phyloP scores from a whole-genome alignment of 1,140 invertebrate species.

The Macrobrachium rosenbergii region DNA sequence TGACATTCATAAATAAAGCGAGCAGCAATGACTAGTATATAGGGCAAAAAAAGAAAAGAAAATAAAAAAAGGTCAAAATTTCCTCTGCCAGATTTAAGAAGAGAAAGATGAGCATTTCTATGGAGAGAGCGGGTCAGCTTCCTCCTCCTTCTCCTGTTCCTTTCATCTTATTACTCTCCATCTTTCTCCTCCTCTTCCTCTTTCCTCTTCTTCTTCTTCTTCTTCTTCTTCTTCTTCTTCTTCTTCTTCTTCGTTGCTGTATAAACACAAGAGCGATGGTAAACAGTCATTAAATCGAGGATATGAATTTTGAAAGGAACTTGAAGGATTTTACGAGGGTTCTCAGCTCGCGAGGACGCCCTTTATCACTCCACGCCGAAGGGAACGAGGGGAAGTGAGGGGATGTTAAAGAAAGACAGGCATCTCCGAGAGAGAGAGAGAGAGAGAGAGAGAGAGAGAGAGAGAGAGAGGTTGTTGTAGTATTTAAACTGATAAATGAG shows the following conservation, averaged over 20 bases:
- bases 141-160: not conserved
- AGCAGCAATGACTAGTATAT: no score
- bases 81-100: no score
- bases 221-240: not conserved
- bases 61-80: no score
- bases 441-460: constrained; percentile 31
- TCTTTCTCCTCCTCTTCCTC: not conserved
- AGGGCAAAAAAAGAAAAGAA: no score
- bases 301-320: constrained; percentile 64
- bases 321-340: constrained; percentile 62
- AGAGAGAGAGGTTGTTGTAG: not conserved
- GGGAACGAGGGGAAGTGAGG: constrained; percentile 43
- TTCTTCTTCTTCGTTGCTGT: constrained; percentile 42
- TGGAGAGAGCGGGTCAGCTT: not conserved
- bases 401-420: not conserved
- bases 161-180: not conserved
- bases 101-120: not conserved
- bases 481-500: not conserved
- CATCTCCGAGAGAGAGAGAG: not conserved
- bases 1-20: no score
- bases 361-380: constrained; percentile 53
- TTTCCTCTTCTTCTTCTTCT: not conserved
- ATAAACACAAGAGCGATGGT: constrained; percentile 62
- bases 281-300: constrained; percentile 64
- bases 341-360: constrained; percentile 54